Percentiles rank a stretch among this genome's conserved stretches.
Evolutionary conservation across 2,113 vertebrate species (phyloP).

Genomic region (Colius striatus): DNA sequence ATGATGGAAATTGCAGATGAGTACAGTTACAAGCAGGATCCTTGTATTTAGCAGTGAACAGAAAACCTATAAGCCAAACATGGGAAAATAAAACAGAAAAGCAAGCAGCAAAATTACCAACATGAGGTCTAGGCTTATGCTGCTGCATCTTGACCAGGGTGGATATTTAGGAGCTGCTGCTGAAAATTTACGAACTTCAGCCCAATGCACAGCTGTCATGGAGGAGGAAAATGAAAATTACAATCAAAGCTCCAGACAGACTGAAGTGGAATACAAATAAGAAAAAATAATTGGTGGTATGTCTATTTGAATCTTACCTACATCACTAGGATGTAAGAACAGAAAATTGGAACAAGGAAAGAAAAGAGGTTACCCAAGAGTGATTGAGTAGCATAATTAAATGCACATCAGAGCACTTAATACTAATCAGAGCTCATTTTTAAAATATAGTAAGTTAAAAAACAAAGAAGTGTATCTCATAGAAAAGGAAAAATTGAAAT

Average conservation of each 20-base stretch:
- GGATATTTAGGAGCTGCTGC: slow-evolving; percentile 18
- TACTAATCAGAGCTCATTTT: neutral
- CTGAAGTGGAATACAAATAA: slow-evolving; percentile 41
- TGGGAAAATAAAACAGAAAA: neutral
- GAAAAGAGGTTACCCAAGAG: neutral
- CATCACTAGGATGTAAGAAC: neutral
- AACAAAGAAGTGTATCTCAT: neutral
- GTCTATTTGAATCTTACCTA: neutral
- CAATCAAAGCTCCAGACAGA: neutral
- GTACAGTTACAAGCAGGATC: neutral
- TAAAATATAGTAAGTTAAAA: neutral
- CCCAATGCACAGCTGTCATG: neutral
- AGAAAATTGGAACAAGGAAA: neutral
- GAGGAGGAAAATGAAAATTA: slow-evolving; percentile 33
- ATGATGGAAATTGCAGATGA: neutral
- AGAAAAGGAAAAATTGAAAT: neutral
- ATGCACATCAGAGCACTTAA: neutral
- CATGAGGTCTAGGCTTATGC: neutral
- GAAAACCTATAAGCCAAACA: neutral
- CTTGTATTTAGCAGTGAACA: neutral
- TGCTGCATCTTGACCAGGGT: neutral
- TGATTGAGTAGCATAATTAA: neutral
- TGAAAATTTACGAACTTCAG: slow-evolving; percentile 22
- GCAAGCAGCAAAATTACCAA: neutral
- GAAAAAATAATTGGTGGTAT: neutral